Evolutionary conservation across 2,113 vertebrate genomes (phyloP).

Genomic region (Tapirus terrestris): DNA sequence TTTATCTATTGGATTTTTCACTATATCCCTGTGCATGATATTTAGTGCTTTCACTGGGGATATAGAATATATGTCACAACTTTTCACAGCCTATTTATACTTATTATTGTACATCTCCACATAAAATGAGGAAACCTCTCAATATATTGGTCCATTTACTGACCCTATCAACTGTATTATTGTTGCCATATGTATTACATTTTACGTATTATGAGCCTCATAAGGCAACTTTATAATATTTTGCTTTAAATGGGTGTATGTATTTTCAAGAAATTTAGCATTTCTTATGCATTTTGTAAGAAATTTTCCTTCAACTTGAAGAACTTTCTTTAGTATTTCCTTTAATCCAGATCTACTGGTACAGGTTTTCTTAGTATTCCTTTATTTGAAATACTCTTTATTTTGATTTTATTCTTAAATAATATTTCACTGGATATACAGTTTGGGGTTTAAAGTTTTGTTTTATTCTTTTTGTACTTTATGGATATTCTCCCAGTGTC

Average conservation of each 20-base stretch:
- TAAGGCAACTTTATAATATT: background rate
- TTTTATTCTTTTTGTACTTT: background rate
- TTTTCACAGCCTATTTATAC: background rate
- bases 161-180: background rate
- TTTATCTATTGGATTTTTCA: background rate
- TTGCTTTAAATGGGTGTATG: background rate
- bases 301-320: background rate
- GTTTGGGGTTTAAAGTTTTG: background rate
- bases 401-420: background rate
- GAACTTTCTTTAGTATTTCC: background rate
- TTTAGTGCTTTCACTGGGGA: background rate
- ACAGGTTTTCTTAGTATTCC: background rate
- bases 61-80: background rate
- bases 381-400: background rate
- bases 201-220: background rate
- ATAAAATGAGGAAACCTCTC: background rate
- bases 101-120: background rate
- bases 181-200: background rate
- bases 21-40: background rate
- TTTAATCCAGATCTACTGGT: background rate
- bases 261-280: background rate
- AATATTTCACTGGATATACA: background rate
- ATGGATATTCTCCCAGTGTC: background rate
- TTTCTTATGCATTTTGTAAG: background rate
- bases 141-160: background rate